Percentiles rank a stretch among this genome's conserved stretches.
These are phyloP conservation scores for Megaceryle maxima DNA, from an alignment of 2,113 vertebrate species.

Conservation along the genomic window DNA sequence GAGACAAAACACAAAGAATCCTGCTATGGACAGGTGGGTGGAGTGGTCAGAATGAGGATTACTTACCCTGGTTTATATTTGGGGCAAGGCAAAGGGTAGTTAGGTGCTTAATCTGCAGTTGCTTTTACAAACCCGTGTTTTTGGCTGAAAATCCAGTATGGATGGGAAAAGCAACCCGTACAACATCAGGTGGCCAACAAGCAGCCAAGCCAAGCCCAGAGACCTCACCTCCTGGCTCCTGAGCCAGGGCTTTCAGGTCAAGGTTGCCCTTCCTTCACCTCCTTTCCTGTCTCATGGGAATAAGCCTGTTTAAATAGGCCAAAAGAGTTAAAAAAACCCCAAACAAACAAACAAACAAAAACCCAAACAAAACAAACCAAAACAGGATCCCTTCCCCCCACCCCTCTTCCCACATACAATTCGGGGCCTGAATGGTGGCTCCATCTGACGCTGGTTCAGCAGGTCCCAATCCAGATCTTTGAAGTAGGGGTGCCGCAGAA, in stretches of 20 bases:
- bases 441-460: constrained; percentile 86
- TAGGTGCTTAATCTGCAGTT: not conserved
- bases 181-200: not conserved
- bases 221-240: not conserved
- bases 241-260: not conserved
- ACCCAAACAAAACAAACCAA: too few species aligned
- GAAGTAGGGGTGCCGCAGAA: constrained; percentile 89
- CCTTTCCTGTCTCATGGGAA: not conserved
- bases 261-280: not conserved
- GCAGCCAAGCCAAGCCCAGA: not conserved
- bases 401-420: constrained; percentile 81
- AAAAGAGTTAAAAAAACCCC: not conserved
- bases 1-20: not conserved
- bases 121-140: not conserved
- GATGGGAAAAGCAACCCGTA: not conserved
- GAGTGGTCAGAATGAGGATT: not conserved
- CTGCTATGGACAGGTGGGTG: not conserved
- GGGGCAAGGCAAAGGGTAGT: not conserved
- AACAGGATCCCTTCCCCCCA: not conserved
- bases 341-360: too few species aligned
- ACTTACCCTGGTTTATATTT: not conserved
- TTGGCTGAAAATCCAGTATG: not conserved
- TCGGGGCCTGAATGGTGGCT: constrained; percentile 93
- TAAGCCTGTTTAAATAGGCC: not conserved
- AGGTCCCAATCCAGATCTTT: constrained; percentile 88